Base-by-base conservation (phyloP, 2,113 vertebrate genomes). In the Rhipidura dahli region DNA sequence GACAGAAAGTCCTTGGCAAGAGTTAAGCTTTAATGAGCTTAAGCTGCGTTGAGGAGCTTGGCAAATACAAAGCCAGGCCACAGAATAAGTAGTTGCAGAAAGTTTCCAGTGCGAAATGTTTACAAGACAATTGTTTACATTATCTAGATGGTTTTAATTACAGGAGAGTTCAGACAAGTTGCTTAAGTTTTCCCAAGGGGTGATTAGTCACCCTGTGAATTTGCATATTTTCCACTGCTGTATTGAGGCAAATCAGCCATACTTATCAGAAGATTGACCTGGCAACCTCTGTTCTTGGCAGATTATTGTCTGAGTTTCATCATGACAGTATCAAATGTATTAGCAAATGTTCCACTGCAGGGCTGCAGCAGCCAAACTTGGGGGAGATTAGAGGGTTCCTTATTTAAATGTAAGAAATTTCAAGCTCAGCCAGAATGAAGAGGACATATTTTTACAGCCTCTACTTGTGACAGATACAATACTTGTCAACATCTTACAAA, bases 1-100 rank as follows among this genome's bases (percentile, higher is more conserved):
- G 94, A 97, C 93, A 88, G 65, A 96, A 97, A 97, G 86, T 92
- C 80, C 75, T 97, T 97, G 97, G 87, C 88, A 96, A 68, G 94
- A 96, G 59, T 92, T 90, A 94, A 91, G 76, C n/a, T n/a, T 91
- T 96, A 98, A 93, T 93, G 83, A 97, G 91, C 59, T 69, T 95
- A 95, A 78, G 73, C 66, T 65, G 57, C 35, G 71, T 65, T 65
- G 89, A 91, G 26, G 83, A 87, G 47, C 69, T 90, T 66, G 60
- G 16, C 56, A 94, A 95, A 93, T 59, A 66, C 82, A 90, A 96
- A 95, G 69, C 40, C 78, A 76, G 86, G 69, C 83, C 54, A 57
- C 26, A n/a, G 86, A 97, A 90, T 93, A 95, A 97, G 87, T 75
- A 91, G 59, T 70, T 96, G 75, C 68, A 93, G 86, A 91, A 91